Conservation (phyloP, 2,888 invertebrate species). For the Scotopteryx bipunctaria region DNA sequence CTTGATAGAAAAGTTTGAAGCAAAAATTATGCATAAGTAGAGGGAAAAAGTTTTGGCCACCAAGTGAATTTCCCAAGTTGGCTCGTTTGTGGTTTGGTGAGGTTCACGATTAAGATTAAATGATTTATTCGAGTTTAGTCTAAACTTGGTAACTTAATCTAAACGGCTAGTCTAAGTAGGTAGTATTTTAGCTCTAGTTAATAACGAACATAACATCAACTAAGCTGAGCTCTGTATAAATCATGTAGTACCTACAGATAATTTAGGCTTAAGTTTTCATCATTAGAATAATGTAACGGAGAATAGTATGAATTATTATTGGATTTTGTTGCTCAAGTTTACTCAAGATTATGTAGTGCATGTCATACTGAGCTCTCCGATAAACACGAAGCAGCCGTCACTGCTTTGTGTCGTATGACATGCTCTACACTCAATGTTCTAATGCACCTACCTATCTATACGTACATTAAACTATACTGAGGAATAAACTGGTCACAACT, state of each 20-base stretch:
- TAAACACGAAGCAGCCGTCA: constrained; percentile 50
- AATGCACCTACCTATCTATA: too few species aligned
- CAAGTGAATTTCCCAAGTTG: neutral
- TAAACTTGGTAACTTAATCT: too few species aligned
- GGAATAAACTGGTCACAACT: neutral
- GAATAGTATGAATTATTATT: too few species aligned
- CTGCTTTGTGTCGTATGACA: constrained; percentile 45
- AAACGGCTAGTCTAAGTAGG: too few species aligned
- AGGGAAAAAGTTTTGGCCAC: neutral
- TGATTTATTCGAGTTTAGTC: neutral
- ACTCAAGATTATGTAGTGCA: constrained; percentile 17
- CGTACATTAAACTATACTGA: too few species aligned
- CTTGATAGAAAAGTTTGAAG: neutral
- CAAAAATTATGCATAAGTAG: neutral
- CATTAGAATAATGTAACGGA: too few species aligned
- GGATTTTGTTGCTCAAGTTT: too few species aligned
- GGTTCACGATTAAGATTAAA: constrained; percentile 1
- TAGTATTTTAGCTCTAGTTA: neutral
- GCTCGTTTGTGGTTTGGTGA: neutral
- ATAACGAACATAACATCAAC: neutral
- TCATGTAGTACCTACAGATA: too few species aligned
- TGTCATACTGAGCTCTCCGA: too few species aligned
- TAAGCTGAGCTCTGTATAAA: too few species aligned
- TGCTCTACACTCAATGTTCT: constrained; percentile 4
- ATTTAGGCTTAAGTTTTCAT: too few species aligned